A percentile compares a stretch with the other conserved stretches of the same genome.
These are phyloP conservation scores for Trissolcus basalis DNA, from an alignment of 1,140 invertebrate genomes.

Conservation along the genomic window DNA sequence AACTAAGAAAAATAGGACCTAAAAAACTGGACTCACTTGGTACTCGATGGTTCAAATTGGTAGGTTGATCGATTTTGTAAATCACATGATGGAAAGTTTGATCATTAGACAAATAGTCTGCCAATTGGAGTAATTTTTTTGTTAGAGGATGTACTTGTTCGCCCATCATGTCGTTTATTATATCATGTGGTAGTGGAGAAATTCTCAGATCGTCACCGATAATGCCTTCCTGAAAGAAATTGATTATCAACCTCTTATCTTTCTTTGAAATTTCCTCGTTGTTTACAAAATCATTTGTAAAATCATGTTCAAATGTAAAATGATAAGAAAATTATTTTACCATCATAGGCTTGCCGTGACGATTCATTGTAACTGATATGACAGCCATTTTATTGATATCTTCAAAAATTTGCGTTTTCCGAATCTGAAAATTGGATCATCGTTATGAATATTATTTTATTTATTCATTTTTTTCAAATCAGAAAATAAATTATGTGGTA, in stretches of 20 bases:
- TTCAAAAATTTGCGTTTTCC: conserved; percentile 28
- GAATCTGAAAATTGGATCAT: conserved; percentile 5
- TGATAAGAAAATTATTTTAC: too few species aligned
- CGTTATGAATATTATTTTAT: background rate
- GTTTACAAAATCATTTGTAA: too few species aligned
- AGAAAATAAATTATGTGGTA: too few species aligned
- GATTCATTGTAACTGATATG: conserved; percentile 41
- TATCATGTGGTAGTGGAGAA: conserved; percentile 55
- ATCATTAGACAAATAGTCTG: conserved; percentile 1
- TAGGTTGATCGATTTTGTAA: conserved; percentile 38
- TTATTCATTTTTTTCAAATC: too few species aligned
- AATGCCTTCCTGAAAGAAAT: conserved; percentile 57
- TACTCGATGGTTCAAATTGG: too few species aligned
- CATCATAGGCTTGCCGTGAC: conserved; percentile 47
- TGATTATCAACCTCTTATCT: conserved; percentile 14
- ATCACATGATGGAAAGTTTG: conserved; percentile 61
- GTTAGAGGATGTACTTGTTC: conserved; percentile 5
- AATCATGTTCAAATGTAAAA: too few species aligned
- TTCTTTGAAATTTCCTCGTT: too few species aligned
- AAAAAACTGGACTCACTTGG: too few species aligned
- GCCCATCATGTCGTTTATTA: conserved; percentile 38
- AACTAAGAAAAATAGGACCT: too few species aligned
- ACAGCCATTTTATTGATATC: conserved; percentile 59
- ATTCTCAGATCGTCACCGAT: conserved; percentile 55
- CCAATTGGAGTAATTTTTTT: conserved; percentile 7